Conservation (phyloP, 2,113 vertebrate species). For the Ellobius talpinus region DNA sequence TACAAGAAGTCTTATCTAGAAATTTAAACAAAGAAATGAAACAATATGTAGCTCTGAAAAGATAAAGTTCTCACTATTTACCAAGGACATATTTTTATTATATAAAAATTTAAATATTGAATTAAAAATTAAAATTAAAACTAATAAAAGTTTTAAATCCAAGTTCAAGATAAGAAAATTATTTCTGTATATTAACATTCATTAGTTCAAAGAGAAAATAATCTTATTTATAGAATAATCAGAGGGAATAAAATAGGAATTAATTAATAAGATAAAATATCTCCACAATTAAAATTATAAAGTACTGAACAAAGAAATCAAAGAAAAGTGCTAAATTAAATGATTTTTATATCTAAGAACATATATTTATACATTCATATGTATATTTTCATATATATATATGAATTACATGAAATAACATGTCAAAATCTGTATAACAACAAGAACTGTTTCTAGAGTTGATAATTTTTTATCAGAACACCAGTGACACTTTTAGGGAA, state of each 20-base stretch:
- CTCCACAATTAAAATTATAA: neutral
- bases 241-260: neutral
- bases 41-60: neutral
- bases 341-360: too few species aligned
- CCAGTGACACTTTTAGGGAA: neutral
- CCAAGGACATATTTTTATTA: neutral
- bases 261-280: neutral
- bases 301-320: neutral
- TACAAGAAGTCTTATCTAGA: neutral
- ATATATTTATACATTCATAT: too few species aligned
- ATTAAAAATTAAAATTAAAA: neutral
- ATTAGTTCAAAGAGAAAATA: neutral
- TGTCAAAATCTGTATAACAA: neutral
- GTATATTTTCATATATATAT: neutral
- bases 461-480: neutral
- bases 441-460: neutral
- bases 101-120: neutral
- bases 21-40: neutral
- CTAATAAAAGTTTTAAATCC: neutral
- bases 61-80: neutral
- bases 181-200: neutral
- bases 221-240: neutral
- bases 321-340: neutral
- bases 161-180: neutral
- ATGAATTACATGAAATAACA: neutral